Percentiles rank a stretch among this genome's conserved stretches.
Evolutionary conservation across 1,140 invertebrate genomes (phyloP).

Genomic region (Geopemphigus sp.): DNA sequence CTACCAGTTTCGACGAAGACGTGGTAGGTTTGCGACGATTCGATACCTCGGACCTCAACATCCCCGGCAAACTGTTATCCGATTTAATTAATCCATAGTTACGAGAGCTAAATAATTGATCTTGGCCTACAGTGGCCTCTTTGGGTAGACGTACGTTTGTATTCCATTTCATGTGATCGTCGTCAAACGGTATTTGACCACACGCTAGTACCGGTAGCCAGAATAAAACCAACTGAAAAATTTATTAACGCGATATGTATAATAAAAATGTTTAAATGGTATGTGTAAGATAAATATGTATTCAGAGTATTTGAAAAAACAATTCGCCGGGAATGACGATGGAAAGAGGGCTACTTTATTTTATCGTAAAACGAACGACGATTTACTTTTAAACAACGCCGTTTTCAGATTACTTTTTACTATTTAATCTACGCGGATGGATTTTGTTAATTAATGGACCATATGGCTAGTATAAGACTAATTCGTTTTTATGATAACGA

Average conservation of each 20-base stretch:
- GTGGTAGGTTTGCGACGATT: not conserved
- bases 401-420: too few relatives aligned
- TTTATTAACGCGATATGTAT: not conserved
- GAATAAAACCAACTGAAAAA: constrained; percentile 34
- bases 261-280: not conserved
- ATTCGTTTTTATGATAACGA: too few relatives aligned
- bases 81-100: constrained; percentile 2
- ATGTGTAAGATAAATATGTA: not conserved
- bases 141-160: not conserved
- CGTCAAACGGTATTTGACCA: constrained; percentile 6
- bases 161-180: not conserved
- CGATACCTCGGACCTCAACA: not conserved
- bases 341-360: not conserved
- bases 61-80: not conserved
- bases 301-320: not conserved
- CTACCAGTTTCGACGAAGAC: not conserved
- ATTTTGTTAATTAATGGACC: too few relatives aligned
- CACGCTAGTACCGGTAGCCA: not conserved
- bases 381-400: not conserved
- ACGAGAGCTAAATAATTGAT: not conserved
- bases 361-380: not conserved
- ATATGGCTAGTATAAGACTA: too few relatives aligned
- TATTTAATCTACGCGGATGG: too few relatives aligned
- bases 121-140: not conserved
- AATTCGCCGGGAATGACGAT: not conserved